Evolutionary conservation across 2,888 invertebrate genomes (phyloP).

Genomic region (Drosophila kokeensis): DNA sequence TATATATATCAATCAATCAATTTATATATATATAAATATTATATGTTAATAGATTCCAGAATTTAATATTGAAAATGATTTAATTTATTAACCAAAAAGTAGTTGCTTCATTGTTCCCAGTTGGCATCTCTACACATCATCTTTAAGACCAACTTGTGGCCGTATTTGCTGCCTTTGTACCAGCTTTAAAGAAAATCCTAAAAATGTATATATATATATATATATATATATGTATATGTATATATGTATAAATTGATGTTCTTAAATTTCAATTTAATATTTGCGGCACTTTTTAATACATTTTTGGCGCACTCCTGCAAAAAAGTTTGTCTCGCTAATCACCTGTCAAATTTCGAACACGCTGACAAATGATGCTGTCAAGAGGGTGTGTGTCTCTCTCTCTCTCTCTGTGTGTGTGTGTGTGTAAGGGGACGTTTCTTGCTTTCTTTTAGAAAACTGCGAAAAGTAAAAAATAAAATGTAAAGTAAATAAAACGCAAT

Average conservation of each 20-base stretch:
- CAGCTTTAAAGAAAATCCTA: background rate
- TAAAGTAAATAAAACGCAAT: slow-evolving; percentile 77
- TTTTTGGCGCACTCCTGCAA: slow-evolving; percentile 1
- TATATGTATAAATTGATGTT: background rate
- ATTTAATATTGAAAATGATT: background rate
- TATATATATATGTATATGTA: background rate
- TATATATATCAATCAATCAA: too few species aligned
- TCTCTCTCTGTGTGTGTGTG: background rate
- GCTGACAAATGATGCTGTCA: slow-evolving; percentile 73
- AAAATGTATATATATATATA: background rate
- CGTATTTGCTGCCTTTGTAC: too few species aligned
- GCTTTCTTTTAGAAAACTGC: slow-evolving; percentile 25
- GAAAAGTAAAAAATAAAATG: slow-evolving; percentile 34
- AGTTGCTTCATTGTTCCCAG: background rate
- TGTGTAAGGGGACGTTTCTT: background rate
- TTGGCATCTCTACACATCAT: background rate
- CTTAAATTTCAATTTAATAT: background rate
- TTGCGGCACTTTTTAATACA: slow-evolving; percentile 10
- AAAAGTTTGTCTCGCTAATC: slow-evolving; percentile 72
- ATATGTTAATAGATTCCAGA: too few species aligned
- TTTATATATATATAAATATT: too few species aligned
- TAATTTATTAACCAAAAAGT: background rate
- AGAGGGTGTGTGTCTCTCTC: background rate
- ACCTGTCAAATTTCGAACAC: slow-evolving; percentile 78
- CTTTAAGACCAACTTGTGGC: background rate